These are phyloP conservation scores for Epizoanthus scotinus DNA, from an alignment of 92 coral and sea anemone species.

Conservation along the genomic window DNA sequence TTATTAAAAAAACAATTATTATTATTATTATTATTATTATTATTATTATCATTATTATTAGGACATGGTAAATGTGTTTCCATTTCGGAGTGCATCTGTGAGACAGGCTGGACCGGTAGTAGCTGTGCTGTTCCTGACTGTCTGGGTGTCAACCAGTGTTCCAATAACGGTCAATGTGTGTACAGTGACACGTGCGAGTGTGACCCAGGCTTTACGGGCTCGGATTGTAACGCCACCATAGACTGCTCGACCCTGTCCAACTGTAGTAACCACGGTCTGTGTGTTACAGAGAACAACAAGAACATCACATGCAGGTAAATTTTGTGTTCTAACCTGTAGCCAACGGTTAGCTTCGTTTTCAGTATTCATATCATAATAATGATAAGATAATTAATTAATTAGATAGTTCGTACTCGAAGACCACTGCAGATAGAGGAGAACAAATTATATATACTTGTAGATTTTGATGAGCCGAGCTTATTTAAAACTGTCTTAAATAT, in stretches of 20 bases:
- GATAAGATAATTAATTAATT: too few relatives aligned
- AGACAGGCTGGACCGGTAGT: conserved; percentile 45
- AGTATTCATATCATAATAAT: not conserved
- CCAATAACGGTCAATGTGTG: conserved; percentile 53
- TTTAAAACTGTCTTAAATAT: not conserved
- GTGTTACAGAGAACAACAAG: conserved; percentile 21
- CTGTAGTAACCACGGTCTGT: conserved; percentile 58
- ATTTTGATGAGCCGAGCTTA: not conserved
- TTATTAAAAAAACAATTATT: too few relatives aligned
- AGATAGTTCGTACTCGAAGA: too few relatives aligned
- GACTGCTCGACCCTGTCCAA: conserved; percentile 53
- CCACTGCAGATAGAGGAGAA: too few relatives aligned
- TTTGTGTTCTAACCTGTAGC: too few relatives aligned
- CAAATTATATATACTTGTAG: too few relatives aligned
- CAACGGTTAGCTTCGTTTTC: not conserved
- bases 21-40: too few relatives aligned
- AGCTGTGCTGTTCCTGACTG: conserved; percentile 57
- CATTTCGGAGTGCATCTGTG: conserved; percentile 31
- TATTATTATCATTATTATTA: too few relatives aligned
- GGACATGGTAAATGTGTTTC: conserved; percentile 40
- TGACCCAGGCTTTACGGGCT: conserved; percentile 45
- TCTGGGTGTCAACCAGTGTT: conserved; percentile 41
- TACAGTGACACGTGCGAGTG: conserved; percentile 54
- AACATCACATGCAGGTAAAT: conserved; percentile 46
- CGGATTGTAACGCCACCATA: conserved; percentile 41